Conservation (phyloP, 2,113 vertebrate genomes). For the Brachyistius frenatus region DNA sequence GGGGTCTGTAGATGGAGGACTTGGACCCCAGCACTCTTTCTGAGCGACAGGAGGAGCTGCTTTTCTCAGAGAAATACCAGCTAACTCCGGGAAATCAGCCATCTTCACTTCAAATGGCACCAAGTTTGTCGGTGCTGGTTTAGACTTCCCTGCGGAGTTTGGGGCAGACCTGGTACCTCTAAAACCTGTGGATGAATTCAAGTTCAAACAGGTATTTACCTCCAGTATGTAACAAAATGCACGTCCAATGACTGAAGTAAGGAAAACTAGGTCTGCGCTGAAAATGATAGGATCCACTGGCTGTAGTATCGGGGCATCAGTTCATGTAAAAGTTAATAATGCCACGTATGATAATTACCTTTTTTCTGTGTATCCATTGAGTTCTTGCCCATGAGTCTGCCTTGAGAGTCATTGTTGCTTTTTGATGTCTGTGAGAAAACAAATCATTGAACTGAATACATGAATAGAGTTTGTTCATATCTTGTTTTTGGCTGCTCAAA, state of each 20-base stretch:
- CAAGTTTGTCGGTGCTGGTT: slow-evolving; percentile 4
- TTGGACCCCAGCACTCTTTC: slow-evolving; percentile 57
- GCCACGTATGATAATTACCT: slow-evolving; percentile 48
- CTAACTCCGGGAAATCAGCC: slow-evolving; percentile 82
- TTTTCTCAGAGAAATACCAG: slow-evolving; percentile 31
- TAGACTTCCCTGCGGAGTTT: slow-evolving; percentile 44
- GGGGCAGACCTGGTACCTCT: slow-evolving; percentile 54
- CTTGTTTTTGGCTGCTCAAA: neutral
- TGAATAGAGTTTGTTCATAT: neutral
- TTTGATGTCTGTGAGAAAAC: slow-evolving; percentile 55
- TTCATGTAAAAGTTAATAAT: neutral
- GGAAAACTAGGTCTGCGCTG: neutral
- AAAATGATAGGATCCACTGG: neutral
- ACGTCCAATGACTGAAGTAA: neutral
- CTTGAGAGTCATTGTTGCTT: slow-evolving; percentile 47
- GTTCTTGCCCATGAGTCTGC: slow-evolving; percentile 51
- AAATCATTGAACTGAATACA: neutral
- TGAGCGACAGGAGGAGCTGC: slow-evolving; percentile 6
- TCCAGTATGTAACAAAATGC: neutral
- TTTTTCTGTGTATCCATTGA: slow-evolving; percentile 58
- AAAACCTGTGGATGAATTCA: slow-evolving; percentile 49
- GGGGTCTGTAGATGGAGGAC: neutral
- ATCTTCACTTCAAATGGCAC: slow-evolving; percentile 80
- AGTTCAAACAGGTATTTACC: neutral
- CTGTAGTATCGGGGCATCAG: no score